These are phyloP conservation scores for Condylostylus longicornis DNA, from an alignment of 1,140 invertebrate species.

Conservation along the genomic window DNA sequence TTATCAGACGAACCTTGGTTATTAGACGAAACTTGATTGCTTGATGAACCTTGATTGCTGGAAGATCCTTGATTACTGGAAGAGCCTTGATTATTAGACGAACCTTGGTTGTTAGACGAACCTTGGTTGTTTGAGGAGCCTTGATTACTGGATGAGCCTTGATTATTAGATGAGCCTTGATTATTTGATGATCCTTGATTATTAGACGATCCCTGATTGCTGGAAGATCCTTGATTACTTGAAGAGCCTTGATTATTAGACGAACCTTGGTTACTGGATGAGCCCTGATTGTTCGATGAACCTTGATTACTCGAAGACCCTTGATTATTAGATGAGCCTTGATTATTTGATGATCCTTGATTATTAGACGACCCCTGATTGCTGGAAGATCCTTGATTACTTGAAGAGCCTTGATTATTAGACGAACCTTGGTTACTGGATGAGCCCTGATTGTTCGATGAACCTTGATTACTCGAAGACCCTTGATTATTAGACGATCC, in stretches of 20 bases:
- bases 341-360: conserved; percentile 2
- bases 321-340: conserved; percentile 1
- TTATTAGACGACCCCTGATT: neutral
- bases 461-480: neutral
- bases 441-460: neutral
- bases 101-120: conserved; percentile 2
- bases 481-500: neutral
- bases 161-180: neutral
- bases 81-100: conserved; percentile 1
- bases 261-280: neutral
- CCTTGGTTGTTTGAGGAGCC: neutral
- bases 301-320: neutral
- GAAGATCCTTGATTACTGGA: conserved; percentile 2
- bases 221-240: neutral
- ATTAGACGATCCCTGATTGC: conserved; percentile 1
- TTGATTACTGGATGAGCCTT: neutral
- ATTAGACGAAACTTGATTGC: conserved; percentile 9
- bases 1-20: conserved; percentile 6
- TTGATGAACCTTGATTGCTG: neutral
- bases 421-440: neutral
- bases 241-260: neutral
- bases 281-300: neutral
- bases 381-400: neutral
- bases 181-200: neutral
- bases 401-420: neutral